Conservation (phyloP, 2,888 invertebrate species). For the Synanthedon myopaeformis region DNA sequence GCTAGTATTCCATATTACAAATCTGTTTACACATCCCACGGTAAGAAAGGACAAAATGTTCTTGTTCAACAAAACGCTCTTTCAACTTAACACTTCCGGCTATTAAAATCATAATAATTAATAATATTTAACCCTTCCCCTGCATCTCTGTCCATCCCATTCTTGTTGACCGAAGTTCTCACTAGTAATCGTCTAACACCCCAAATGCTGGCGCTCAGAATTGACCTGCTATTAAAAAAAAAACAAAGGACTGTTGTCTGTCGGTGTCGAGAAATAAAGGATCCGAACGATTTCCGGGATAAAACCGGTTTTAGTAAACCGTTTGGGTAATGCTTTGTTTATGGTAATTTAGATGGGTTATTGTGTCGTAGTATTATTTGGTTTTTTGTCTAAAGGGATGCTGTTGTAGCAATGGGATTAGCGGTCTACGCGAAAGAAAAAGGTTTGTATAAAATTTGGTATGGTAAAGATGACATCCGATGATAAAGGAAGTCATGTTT, state of each 20-base stretch:
- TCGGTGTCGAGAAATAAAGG: conserved; percentile 52
- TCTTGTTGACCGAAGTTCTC: conserved; percentile 29
- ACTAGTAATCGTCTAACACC: conserved; percentile 42
- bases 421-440: conserved; percentile 20
- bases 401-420: conserved; percentile 44
- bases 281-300: conserved; percentile 46
- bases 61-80: conserved; percentile 11
- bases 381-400: conserved; percentile 46
- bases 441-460: too few species aligned
- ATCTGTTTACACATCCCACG: conserved; percentile 6
- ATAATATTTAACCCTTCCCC: conserved; percentile 20
- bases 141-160: conserved; percentile 25
- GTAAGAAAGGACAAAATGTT: conserved; percentile 10
- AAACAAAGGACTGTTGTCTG: conserved; percentile 46
- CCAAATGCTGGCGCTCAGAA: conserved; percentile 23
- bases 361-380: conserved; percentile 33
- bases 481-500: too few species aligned
- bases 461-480: too few species aligned
- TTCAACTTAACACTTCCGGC: conserved; percentile 29
- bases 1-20: not conserved
- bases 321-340: conserved; percentile 59
- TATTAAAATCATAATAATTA: conserved; percentile 27
- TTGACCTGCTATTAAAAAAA: conserved; percentile 34
- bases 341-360: conserved; percentile 63
- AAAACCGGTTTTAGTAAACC: conserved; percentile 44